phyloP scores from a whole-genome alignment of 2,888 invertebrate species.

The Osmoderma eremita region DNA sequence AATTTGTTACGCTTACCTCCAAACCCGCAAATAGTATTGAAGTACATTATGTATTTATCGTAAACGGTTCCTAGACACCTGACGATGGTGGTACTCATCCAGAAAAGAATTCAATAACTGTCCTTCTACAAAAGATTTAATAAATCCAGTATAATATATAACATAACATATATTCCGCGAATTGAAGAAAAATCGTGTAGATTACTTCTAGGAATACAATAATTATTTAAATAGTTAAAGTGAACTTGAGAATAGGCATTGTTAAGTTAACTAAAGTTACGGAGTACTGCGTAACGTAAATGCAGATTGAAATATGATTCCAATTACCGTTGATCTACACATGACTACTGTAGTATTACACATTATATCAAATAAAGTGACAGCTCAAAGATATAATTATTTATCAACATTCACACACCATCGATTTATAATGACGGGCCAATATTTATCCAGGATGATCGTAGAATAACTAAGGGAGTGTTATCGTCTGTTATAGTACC shows the following conservation, averaged over 20 bases:
- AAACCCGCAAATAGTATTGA: too few relatives aligned
- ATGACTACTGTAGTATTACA: conserved; percentile 28
- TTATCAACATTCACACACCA: conserved; percentile 49
- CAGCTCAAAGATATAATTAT: conserved; percentile 53
- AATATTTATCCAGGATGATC: neutral
- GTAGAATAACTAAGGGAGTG: neutral
- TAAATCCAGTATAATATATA: too few relatives aligned
- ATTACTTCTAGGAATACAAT: conserved; percentile 9
- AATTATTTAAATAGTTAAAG: conserved; percentile 20
- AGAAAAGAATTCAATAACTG: too few relatives aligned
- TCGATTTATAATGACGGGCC: conserved; percentile 51
- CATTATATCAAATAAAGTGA: conserved; percentile 42
- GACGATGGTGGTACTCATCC: too few relatives aligned
- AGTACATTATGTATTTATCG: too few relatives aligned
- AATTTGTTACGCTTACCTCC: too few relatives aligned
- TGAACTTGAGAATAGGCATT: neutral
- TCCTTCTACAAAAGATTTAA: too few relatives aligned
- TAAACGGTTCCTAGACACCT: too few relatives aligned
- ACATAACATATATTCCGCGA: too few relatives aligned
- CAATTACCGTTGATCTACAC: neutral
- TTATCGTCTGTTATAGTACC: too few relatives aligned
- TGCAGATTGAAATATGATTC: conserved; percentile 3
- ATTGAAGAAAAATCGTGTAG: neutral
- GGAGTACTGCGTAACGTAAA: neutral
- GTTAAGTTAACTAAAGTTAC: conserved; percentile 12